Evolutionary conservation across 2,113 vertebrate species (phyloP).

Genomic region (Thunnus thynnus): DNA sequence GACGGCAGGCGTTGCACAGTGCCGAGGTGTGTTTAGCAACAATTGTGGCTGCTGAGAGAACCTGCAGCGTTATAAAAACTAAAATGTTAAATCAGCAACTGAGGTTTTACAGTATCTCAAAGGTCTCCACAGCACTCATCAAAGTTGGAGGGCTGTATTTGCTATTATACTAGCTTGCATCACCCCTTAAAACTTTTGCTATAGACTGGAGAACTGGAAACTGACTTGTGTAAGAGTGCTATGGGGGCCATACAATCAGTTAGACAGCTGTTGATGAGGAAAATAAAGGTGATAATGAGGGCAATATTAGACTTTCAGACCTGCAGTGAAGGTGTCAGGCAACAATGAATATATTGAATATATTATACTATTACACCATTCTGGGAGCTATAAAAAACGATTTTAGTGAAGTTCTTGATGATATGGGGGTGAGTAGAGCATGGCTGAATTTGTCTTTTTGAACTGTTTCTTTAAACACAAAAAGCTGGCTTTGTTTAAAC

Average conservation of each 20-base stretch:
- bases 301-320: constrained; percentile 21
- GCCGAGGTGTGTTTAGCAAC: constrained; percentile 98
- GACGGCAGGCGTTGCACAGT: constrained; percentile 96
- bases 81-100: background rate
- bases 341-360: background rate
- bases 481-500: background rate
- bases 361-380: no score
- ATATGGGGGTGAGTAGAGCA: no score
- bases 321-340: background rate
- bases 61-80: constrained; percentile 80
- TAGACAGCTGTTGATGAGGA: background rate
- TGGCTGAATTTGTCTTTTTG: no score
- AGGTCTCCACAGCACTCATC: background rate
- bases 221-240: background rate
- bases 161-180: background rate
- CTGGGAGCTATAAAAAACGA: no score
- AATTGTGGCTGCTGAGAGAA: constrained; percentile 96
- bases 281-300: constrained; percentile 18
- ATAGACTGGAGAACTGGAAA: background rate
- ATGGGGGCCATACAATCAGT: background rate
- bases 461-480: no score
- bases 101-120: background rate
- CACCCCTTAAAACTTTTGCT: background rate
- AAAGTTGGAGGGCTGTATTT: background rate
- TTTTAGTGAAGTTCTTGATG: no score